phyloP scores from a whole-genome alignment of 2,888 invertebrate genomes.

The Anticlea derivata region DNA sequence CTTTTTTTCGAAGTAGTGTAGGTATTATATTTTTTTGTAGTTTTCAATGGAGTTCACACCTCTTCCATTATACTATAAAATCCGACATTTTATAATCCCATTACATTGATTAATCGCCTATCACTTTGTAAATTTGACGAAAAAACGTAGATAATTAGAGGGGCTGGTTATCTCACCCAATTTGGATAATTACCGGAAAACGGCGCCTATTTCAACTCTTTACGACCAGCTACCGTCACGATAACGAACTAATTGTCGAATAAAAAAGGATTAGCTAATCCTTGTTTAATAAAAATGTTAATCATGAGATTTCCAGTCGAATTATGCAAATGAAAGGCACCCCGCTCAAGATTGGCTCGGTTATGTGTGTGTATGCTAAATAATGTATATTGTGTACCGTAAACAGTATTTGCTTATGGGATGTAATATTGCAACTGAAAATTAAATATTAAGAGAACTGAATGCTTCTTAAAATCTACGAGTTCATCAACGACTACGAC shows the following conservation, averaged over 20 bases:
- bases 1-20: no score
- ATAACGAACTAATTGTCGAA: constrained; percentile 82
- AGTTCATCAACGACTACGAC: no score
- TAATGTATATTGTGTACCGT: constrained; percentile 40
- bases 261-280: constrained; percentile 82
- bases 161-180: constrained; percentile 64
- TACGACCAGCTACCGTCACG: constrained; percentile 72
- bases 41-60: constrained; percentile 2
- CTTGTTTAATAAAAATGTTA: constrained; percentile 84
- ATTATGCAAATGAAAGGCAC: constrained; percentile 68
- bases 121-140: constrained; percentile 53
- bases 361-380: constrained; percentile 29
- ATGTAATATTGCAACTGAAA: constrained; percentile 6
- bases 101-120: constrained; percentile 47
- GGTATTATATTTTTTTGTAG: no score
- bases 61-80: constrained; percentile 11
- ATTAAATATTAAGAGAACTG: constrained; percentile 5
- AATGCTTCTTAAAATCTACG: no score
- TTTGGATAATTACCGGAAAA: constrained; percentile 77
- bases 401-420: constrained; percentile 12
- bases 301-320: constrained; percentile 75
- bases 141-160: constrained; percentile 66
- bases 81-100: constrained; percentile 29
- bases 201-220: constrained; percentile 77
- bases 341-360: constrained; percentile 36